Conservation (phyloP, 2,113 vertebrate genomes). For the Centropus bengalensis region DNA sequence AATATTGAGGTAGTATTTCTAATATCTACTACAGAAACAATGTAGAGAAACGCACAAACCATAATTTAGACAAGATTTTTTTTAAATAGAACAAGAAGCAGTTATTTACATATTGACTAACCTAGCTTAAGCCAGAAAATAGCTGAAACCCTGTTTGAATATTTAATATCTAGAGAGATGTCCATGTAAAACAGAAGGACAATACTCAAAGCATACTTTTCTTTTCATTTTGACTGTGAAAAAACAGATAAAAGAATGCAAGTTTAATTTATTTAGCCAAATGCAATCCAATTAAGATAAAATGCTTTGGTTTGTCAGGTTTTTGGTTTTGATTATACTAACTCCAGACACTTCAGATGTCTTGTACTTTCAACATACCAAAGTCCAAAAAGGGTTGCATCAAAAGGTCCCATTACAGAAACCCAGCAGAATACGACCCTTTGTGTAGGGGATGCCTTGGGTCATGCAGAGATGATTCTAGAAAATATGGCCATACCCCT, state of each 20-base stretch:
- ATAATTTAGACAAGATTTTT: background rate
- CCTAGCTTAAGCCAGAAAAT: background rate
- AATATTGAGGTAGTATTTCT: slow-evolving; percentile 47
- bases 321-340: slow-evolving; percentile 40
- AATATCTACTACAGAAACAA: background rate
- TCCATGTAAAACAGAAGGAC: background rate
- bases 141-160: background rate
- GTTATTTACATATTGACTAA: background rate
- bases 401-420: background rate
- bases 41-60: background rate
- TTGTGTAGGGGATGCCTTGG: background rate
- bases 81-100: background rate
- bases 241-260: background rate
- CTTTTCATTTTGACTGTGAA: background rate
- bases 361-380: background rate
- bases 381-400: background rate
- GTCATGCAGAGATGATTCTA: background rate
- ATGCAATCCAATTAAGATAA: background rate
- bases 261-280: background rate
- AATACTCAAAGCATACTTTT: background rate
- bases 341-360: background rate
- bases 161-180: background rate
- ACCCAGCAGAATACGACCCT: background rate
- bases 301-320: slow-evolving; percentile 2
- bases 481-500: background rate